Evolutionary conservation across 2,797 vertebrate genomes (phyloP), one percentile per base, ranked within the genome.

Genomic region (Agapornis canus): DNA sequence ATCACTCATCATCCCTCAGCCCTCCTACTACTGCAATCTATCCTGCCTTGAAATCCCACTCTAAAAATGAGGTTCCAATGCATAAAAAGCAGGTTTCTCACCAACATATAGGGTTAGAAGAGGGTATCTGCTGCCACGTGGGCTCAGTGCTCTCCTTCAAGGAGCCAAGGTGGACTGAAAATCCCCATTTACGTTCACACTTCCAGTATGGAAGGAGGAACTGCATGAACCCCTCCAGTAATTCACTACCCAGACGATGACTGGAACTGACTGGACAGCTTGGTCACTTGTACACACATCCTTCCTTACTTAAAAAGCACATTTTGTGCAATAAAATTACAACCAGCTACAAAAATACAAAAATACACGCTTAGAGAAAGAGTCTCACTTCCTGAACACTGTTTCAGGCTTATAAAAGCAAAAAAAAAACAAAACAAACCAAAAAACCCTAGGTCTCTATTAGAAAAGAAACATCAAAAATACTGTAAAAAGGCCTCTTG

Each of bases 291-390:
- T 13, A 61, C 61, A 60, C 25, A 40, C 47, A 69, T 43, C 63
- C 68, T 79, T 82, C 77, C 83, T 83, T 29, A 16, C n/a, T 11
- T 25, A 13, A 56, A 49, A 51, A 31, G 13, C 32, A 35, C 10
- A 35, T 32, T 57, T 57, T 11, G 21, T 57, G 56, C 32, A 35
- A 35, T 25, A 32, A 35, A 57, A 57, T 5, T 16, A 57, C 66
- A 79, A 51, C 59, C 52, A 76, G 60, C 79, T 65, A 94, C 76
- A 88, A 75, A 93, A 92, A 86, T 65, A 94, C 76, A 88, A 75
- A 93, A 92, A 86, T 23, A 83, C 0, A 0, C 32, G 23, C 76
- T 39, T 26, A 54, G 70, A 54, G 68, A 77, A 73, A 77, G 29
- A 42, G 26, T 25, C 29, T 59, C 56, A 9, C 31, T 82, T 85